Percentiles rank a stretch among this genome's conserved stretches.
Evolutionary conservation across 2,113 vertebrate genomes (phyloP).

Genomic region (Hippolais icterina): DNA sequence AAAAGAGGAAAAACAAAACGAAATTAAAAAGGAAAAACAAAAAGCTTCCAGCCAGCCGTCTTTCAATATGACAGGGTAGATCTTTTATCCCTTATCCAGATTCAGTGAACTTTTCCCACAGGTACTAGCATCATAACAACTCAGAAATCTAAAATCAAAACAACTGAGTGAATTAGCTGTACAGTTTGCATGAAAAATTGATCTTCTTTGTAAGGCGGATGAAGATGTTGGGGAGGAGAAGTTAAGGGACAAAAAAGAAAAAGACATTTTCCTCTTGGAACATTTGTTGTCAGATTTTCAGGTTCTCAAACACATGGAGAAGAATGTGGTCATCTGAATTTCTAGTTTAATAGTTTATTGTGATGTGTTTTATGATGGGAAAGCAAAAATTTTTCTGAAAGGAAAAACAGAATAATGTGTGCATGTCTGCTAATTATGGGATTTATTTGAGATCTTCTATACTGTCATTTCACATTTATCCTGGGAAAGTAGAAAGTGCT

Average conservation of each 20-base stretch:
- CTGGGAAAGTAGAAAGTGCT: no score
- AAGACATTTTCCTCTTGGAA: not conserved
- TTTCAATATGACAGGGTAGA: not conserved
- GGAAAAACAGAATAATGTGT: not conserved
- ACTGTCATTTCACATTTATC: not conserved
- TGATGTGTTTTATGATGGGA: not conserved
- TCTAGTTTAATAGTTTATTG: not conserved
- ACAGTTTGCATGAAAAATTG: not conserved
- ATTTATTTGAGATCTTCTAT: rapidly evolving
- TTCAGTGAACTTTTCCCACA: slow-evolving; percentile 11
- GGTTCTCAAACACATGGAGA: not conserved
- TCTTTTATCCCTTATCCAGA: not conserved
- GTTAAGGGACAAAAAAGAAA: not conserved
- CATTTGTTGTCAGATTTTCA: not conserved
- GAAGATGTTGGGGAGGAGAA: not conserved
- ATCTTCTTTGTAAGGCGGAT: not conserved
- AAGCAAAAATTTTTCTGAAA: not conserved
- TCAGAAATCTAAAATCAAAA: slow-evolving; percentile 39
- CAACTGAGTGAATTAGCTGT: not conserved
- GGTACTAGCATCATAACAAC: not conserved
- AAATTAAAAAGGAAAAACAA: not conserved
- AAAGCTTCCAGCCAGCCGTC: not conserved
- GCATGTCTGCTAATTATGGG: not conserved
- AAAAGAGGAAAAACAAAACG: not conserved
- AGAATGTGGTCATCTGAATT: not conserved